Conservation (phyloP, 2,113 vertebrate genomes). For the Crotalus helleri region DNA sequence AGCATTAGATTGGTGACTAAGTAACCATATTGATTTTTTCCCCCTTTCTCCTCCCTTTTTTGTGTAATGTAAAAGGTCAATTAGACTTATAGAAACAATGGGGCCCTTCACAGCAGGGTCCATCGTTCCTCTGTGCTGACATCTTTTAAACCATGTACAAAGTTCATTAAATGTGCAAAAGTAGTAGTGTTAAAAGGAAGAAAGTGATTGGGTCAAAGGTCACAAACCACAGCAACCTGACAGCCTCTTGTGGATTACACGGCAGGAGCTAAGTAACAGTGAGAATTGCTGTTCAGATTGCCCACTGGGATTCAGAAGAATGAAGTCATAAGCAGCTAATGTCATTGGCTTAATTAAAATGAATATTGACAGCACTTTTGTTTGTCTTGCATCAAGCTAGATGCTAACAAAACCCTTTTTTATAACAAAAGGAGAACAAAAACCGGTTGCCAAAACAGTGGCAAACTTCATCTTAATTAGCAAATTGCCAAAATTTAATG, state of each 20-base stretch:
- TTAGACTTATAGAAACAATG: conserved; percentile 75
- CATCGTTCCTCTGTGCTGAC: conserved; percentile 66
- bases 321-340: conserved; percentile 67
- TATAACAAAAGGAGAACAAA: background rate
- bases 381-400: conserved; percentile 56
- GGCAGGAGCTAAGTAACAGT: conserved; percentile 62
- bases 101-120: conserved; percentile 73
- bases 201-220: conserved; percentile 69
- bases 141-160: conserved; percentile 72
- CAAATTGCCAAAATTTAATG: conserved; percentile 48
- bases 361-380: conserved; percentile 66
- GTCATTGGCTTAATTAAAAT: conserved; percentile 72
- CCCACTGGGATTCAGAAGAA: conserved; percentile 55
- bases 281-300: conserved; percentile 70
- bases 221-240: conserved; percentile 60
- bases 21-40: conserved; percentile 77
- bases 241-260: conserved; percentile 59
- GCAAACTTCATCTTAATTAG: conserved; percentile 53
- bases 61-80: conserved; percentile 78
- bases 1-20: conserved; percentile 60
- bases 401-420: conserved; percentile 53
- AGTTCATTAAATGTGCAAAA: conserved; percentile 76
- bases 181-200: conserved; percentile 64
- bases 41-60: conserved; percentile 45
- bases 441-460: conserved; percentile 52